Evolutionary conservation across 2,888 invertebrate species (phyloP).

Genomic region (Tetrapedia diversipes): DNA sequence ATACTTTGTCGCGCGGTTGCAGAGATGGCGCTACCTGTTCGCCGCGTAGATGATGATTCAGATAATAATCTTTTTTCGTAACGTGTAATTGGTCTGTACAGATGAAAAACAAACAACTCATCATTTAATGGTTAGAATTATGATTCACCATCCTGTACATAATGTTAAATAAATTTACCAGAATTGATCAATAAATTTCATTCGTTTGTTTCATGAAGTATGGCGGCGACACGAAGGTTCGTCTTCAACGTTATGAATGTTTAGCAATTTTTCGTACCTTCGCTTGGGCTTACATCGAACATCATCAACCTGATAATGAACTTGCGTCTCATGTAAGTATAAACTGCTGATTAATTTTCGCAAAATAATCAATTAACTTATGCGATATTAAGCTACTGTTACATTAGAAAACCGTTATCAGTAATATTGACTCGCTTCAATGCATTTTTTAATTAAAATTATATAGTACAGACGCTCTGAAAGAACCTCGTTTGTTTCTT

Average conservation of each 20-base stretch:
- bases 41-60: slow-evolving; percentile 1
- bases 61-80: slow-evolving; percentile 10
- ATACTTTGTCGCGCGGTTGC: slow-evolving; percentile 5
- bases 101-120: not conserved
- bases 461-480: slow-evolving; percentile 22
- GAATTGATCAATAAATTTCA: not conserved
- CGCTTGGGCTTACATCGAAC: not conserved
- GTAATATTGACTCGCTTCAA: not conserved
- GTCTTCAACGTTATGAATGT: not conserved
- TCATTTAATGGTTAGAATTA: not conserved
- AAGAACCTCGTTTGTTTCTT: slow-evolving; percentile 1
- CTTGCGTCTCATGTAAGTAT: slow-evolving; percentile 6
- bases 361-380: not conserved
- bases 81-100: not conserved
- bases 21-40: slow-evolving; percentile 46
- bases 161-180: not conserved
- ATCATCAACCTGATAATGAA: not conserved
- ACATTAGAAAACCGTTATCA: not conserved
- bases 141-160: not conserved
- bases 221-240: slow-evolving; percentile 1
- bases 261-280: not conserved
- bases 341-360: not conserved
- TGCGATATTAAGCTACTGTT: not conserved
- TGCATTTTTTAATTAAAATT: slow-evolving; percentile 12
- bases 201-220: not conserved